Evolutionary conservation across 2,888 invertebrate species (phyloP).

Genomic region (Portevinia maculata): DNA sequence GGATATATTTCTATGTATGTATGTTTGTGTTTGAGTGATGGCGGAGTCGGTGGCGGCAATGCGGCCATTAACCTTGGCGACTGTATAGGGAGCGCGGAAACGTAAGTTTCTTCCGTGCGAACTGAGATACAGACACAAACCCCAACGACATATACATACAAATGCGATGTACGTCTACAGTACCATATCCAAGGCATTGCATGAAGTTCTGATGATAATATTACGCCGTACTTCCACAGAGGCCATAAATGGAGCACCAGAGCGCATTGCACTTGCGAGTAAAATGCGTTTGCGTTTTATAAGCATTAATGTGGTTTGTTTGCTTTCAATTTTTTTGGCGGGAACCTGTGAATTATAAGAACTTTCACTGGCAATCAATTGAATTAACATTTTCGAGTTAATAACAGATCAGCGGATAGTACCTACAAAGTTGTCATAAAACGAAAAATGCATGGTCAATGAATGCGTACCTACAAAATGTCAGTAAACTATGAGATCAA

Average conservation of each 20-base stretch:
- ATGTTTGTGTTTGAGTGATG: background rate
- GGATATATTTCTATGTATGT: slow-evolving; percentile 21
- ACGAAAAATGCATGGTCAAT: no score
- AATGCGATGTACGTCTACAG: slow-evolving; percentile 26
- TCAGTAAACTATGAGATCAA: no score
- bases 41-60: slow-evolving; percentile 18
- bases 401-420: no score
- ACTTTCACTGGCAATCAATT: background rate
- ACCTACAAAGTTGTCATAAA: no score
- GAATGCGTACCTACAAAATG: no score
- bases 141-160: slow-evolving; percentile 11
- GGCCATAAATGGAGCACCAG: slow-evolving; percentile 43
- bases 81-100: slow-evolving; percentile 30
- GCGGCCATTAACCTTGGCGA: slow-evolving; percentile 56
- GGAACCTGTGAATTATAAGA: background rate
- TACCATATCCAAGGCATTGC: slow-evolving; percentile 13
- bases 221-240: slow-evolving; percentile 22
- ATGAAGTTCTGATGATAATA: slow-evolving; percentile 36
- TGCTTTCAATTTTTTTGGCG: slow-evolving; percentile 23
- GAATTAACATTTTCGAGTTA: no score
- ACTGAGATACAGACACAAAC: background rate
- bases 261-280: slow-evolving; percentile 36
- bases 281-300: background rate
- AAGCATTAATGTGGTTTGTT: background rate
- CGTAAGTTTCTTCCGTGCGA: slow-evolving; percentile 17